phyloP scores from a whole-genome alignment of 2,113 vertebrate genomes.

The Microtus montanus region DNA sequence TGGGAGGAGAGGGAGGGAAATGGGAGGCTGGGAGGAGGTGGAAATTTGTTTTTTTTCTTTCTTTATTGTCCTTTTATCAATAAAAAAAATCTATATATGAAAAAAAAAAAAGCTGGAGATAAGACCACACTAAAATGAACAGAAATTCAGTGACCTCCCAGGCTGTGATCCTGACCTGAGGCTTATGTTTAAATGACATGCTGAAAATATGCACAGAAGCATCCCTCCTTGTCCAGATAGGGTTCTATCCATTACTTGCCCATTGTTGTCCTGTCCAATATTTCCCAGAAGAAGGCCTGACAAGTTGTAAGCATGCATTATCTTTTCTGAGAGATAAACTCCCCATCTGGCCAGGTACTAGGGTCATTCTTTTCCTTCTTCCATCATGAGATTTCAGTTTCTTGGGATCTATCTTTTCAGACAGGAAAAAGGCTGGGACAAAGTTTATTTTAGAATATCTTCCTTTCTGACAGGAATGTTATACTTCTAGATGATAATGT shows the following conservation, averaged over 20 bases:
- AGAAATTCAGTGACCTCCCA: neutral
- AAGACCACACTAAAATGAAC: fast-evolving
- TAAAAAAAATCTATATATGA: no score
- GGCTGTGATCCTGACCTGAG: neutral
- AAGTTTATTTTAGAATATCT: neutral
- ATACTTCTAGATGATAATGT: neutral
- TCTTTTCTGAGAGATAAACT: neutral
- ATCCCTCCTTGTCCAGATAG: neutral
- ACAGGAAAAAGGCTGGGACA: neutral
- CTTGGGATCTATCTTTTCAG: neutral
- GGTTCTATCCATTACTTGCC: neutral
- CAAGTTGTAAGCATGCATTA: neutral
- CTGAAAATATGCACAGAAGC: neutral
- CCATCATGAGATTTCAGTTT: no score
- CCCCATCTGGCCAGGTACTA: neutral
- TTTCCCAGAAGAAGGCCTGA: neutral
- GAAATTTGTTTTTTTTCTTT: no score
- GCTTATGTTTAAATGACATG: neutral
- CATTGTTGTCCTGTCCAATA: fast-evolving
- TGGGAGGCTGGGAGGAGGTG: no score
- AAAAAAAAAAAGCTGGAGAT: no score
- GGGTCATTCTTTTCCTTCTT: neutral
- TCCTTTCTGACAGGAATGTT: neutral
- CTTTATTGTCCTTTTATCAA: no score
- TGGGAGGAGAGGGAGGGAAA: no score